Evolutionary conservation across 1,140 invertebrate genomes (phyloP).

Genomic region (Brachionus koreanus): DNA sequence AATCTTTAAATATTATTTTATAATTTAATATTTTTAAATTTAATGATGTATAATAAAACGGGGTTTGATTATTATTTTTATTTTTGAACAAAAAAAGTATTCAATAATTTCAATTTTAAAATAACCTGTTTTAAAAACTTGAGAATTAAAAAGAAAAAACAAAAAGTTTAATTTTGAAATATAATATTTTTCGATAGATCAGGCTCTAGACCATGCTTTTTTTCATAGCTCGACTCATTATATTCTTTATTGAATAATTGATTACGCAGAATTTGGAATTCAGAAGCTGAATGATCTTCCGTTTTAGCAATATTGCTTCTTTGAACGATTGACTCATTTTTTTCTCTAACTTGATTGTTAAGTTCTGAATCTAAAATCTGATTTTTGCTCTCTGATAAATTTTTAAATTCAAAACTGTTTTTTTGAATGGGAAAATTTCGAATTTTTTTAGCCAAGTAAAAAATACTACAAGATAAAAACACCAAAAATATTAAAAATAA

Average conservation of each 20-base stretch:
- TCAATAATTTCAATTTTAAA: neutral
- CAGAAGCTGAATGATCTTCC: neutral
- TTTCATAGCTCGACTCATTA: neutral
- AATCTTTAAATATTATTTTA: neutral
- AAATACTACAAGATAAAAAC: neutral
- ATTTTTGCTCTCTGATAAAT: neutral
- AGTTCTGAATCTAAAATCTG: neutral
- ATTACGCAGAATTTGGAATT: constrained; percentile 17
- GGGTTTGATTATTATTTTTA: neutral
- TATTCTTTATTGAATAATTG: neutral
- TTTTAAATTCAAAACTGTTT: constrained; percentile 21
- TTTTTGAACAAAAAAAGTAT: neutral
- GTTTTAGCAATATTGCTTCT: neutral
- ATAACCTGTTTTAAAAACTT: neutral
- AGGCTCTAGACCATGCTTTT: neutral
- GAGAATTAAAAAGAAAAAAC: neutral
- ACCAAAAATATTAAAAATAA: neutral
- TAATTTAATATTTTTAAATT: neutral
- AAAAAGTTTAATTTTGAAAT: neutral
- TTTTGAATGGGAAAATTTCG: neutral
- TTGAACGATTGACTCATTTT: neutral
- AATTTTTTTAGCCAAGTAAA: neutral
- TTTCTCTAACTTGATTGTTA: neutral
- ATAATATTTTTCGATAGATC: neutral
- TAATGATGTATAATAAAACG: neutral